phyloP scores from a whole-genome alignment of 2,888 invertebrate genomes.

The Nemotelus nigrinus region DNA sequence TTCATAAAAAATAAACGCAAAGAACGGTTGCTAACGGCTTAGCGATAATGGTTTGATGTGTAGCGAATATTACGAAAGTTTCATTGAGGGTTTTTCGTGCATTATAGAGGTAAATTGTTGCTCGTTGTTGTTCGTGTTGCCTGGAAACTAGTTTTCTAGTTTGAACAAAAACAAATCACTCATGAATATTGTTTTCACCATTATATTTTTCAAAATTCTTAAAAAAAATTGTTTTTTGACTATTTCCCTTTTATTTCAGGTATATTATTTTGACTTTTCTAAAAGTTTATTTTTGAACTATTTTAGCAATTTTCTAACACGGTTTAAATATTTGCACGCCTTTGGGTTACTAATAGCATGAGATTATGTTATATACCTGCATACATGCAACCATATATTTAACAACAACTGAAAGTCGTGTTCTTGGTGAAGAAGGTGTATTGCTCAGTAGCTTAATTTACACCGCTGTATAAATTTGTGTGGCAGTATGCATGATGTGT shows the following conservation, averaged over 20 bases:
- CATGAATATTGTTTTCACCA: slow-evolving; percentile 28
- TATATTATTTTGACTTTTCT: slow-evolving; percentile 38
- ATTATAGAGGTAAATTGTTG: slow-evolving; percentile 25
- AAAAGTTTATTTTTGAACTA: slow-evolving; percentile 30
- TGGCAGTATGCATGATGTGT: slow-evolving; percentile 8
- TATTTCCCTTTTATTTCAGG: slow-evolving; percentile 44
- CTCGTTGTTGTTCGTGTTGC: slow-evolving; percentile 3
- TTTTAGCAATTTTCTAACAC: slow-evolving; percentile 31
- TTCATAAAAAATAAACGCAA: no score
- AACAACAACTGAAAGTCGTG: neutral
- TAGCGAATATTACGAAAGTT: no score
- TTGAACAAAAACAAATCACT: slow-evolving; percentile 8
- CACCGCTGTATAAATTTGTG: no score
- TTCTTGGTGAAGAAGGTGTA: neutral
- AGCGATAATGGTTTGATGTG: no score
- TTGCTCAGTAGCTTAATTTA: no score
- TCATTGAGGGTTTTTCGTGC: slow-evolving; percentile 7
- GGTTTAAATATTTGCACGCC: slow-evolving; percentile 31
- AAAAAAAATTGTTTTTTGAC: slow-evolving; percentile 22
- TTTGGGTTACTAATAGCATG: slow-evolving; percentile 39
- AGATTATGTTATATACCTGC: neutral
- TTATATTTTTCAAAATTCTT: slow-evolving; percentile 34
- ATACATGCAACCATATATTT: neutral
- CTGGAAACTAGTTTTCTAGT: slow-evolving; percentile 20
- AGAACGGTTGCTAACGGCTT: no score